These are phyloP conservation scores for Heliconius charithonia DNA, from an alignment of 2,888 invertebrate species.

Conservation along the genomic window DNA sequence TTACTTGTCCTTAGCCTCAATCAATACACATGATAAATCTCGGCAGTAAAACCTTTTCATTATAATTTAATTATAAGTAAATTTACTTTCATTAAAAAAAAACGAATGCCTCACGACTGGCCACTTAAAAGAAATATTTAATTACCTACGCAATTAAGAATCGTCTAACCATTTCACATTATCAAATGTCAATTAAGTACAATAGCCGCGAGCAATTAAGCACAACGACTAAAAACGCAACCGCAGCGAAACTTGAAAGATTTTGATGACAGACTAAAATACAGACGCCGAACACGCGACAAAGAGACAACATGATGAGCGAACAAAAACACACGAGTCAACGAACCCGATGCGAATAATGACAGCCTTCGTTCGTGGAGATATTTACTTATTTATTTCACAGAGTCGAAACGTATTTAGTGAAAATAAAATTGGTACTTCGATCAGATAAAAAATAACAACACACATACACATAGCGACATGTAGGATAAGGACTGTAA, in stretches of 20 bases:
- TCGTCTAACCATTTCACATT: neutral
- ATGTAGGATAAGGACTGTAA: neutral
- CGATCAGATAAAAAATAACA: neutral
- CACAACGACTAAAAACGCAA: neutral
- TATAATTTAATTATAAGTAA: neutral
- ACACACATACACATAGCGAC: neutral
- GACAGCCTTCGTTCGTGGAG: conserved; percentile 27
- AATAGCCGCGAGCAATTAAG: neutral
- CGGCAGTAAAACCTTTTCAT: neutral
- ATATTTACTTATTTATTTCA: conserved; percentile 27
- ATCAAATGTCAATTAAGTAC: conserved; percentile 2
- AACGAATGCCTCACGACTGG: neutral
- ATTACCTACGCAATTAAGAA: neutral
- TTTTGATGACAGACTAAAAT: conserved; percentile 28
- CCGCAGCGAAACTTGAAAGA: neutral
- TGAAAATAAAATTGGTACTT: neutral
- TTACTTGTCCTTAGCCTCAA: conserved; percentile 14
- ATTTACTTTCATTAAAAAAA: neutral
- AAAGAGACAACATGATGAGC: conserved; percentile 20
- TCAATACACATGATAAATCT: neutral
- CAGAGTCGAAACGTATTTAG: conserved; percentile 16
- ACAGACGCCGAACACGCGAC: conserved; percentile 30
- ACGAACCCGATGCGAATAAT: conserved; percentile 34
- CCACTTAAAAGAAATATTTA: neutral
- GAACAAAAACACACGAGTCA: conserved; percentile 34